Evolutionary conservation across 1,140 invertebrate species (phyloP).

Genomic region (Orius insidiosus): DNA sequence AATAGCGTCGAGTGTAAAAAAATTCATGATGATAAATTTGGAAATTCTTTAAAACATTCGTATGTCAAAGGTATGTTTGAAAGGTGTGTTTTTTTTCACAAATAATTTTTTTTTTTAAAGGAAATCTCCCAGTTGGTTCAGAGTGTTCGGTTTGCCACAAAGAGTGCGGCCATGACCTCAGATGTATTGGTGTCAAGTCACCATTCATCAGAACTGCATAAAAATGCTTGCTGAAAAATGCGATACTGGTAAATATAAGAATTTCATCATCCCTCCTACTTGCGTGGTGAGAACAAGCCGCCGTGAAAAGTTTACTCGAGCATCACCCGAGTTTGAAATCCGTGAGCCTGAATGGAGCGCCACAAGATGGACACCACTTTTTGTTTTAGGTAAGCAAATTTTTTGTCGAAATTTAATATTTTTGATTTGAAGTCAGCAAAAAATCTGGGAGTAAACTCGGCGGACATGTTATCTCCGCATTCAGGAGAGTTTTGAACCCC

Average conservation of each 20-base stretch:
- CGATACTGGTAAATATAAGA: slow-evolving; percentile 50
- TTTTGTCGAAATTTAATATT: slow-evolving; percentile 13
- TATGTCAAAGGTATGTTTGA: slow-evolving; percentile 57
- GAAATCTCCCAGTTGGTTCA: slow-evolving; percentile 45
- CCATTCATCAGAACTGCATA: slow-evolving; percentile 49
- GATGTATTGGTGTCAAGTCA: slow-evolving; percentile 82
- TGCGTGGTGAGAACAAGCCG: slow-evolving; percentile 31
- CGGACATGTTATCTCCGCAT: slow-evolving; percentile 55
- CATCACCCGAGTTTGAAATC: slow-evolving; percentile 32
- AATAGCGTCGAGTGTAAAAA: slow-evolving; percentile 58
- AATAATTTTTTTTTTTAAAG: slow-evolving; percentile 24
- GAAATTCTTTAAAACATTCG: slow-evolving; percentile 53
- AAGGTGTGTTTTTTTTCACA: no score
- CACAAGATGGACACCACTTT: slow-evolving; percentile 51
- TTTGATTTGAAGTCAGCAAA: slow-evolving; percentile 45
- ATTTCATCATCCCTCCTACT: slow-evolving; percentile 54
- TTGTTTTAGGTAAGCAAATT: slow-evolving; percentile 43
- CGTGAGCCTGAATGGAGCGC: slow-evolving; percentile 35
- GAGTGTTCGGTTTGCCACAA: slow-evolving; percentile 47
- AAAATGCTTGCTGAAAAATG: slow-evolving; percentile 31
- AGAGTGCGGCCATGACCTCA: slow-evolving; percentile 44
- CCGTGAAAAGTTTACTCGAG: slow-evolving; percentile 25
- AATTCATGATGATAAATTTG: slow-evolving; percentile 33
- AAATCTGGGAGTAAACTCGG: slow-evolving; percentile 82
- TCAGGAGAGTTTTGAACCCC: slow-evolving; percentile 67